Evolutionary conservation across 2,888 invertebrate genomes (phyloP).

Genomic region (Tyria jacobaeae): DNA sequence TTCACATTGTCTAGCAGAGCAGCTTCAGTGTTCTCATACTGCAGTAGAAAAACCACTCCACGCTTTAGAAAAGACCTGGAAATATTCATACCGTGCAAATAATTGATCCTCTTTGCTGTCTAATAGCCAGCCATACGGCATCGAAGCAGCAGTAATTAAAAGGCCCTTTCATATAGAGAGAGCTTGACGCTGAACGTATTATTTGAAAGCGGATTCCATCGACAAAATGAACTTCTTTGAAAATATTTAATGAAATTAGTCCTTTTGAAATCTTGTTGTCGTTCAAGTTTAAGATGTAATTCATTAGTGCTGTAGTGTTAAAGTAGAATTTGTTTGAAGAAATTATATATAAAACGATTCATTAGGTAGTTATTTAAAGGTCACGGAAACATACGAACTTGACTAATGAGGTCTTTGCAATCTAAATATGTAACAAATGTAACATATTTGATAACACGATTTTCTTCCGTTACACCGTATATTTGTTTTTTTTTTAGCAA

Average conservation of each 20-base stretch:
- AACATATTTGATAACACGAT: too few relatives aligned
- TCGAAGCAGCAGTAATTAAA: conserved; percentile 67
- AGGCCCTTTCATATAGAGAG: conserved; percentile 48
- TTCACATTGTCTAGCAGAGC: too few relatives aligned
- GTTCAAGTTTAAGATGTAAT: conserved; percentile 9
- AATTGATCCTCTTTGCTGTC: conserved; percentile 71
- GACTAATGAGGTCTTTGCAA: too few relatives aligned
- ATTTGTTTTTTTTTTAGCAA: too few relatives aligned
- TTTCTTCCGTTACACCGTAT: too few relatives aligned
- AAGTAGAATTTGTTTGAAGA: too few relatives aligned
- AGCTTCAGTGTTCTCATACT: too few relatives aligned
- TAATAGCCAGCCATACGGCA: conserved; percentile 63
- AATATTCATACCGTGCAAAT: conserved; percentile 49
- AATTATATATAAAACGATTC: neutral
- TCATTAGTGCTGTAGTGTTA: neutral
- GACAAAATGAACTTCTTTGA: conserved; percentile 41
- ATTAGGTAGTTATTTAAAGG: neutral
- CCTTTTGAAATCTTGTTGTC: conserved; percentile 28
- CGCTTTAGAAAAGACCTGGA: too few relatives aligned
- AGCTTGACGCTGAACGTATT: conserved; percentile 30
- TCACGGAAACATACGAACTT: too few relatives aligned
- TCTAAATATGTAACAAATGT: too few relatives aligned
- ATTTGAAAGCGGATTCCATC: conserved; percentile 63
- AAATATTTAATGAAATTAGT: conserved; percentile 49
- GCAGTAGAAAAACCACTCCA: too few relatives aligned